Percentiles rank a stretch among this genome's conserved stretches.
phyloP scores from a whole-genome alignment of 2,113 vertebrate species.

The Tachysurus vachellii region DNA sequence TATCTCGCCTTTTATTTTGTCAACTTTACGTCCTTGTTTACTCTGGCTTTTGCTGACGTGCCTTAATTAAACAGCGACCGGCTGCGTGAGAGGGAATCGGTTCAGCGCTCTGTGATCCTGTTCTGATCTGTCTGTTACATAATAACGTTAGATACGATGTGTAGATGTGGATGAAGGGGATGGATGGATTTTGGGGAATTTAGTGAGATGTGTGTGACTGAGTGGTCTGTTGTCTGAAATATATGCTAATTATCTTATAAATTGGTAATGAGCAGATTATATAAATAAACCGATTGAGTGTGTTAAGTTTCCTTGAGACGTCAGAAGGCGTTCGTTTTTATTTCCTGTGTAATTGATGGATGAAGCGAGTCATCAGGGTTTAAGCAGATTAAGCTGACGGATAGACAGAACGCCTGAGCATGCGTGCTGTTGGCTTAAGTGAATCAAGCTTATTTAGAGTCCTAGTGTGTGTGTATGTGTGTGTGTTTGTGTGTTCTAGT shows the following conservation, averaged over 20 bases:
- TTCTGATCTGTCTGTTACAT: not conserved
- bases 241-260: constrained; percentile 8
- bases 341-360: constrained; percentile 29
- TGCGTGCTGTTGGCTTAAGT: not conserved
- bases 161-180: not conserved
- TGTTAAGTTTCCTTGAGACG: not conserved
- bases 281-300: not conserved
- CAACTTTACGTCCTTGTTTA: constrained; percentile 3
- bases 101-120: not conserved
- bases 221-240: not conserved
- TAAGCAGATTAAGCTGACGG: constrained; percentile 14
- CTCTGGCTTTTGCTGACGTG: not conserved
- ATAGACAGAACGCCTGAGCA: not conserved
- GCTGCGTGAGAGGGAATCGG: not conserved
- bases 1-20: constrained; percentile 14
- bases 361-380: constrained; percentile 20
- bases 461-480: not conserved
- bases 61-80: not conserved
- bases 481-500: not conserved
- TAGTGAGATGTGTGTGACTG: not conserved
- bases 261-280: not conserved
- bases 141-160: not conserved
- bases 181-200: not conserved
- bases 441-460: constrained; percentile 19
- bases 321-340: not conserved